These are phyloP conservation scores for Sphaeridia pumilis DNA, from an alignment of 2,888 invertebrate species.

Conservation along the genomic window DNA sequence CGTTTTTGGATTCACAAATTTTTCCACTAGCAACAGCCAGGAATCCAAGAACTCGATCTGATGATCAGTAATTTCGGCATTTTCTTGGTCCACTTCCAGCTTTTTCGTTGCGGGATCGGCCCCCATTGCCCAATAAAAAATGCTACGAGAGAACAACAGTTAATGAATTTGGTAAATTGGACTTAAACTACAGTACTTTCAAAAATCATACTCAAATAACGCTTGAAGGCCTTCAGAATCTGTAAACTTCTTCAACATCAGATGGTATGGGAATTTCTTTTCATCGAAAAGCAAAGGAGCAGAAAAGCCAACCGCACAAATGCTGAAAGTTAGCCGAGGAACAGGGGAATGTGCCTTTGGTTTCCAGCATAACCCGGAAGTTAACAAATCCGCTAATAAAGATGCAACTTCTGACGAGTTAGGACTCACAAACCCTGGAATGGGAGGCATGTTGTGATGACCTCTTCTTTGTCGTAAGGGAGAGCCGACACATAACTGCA, in stretches of 20 bases:
- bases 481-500: slow-evolving; percentile 64
- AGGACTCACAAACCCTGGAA: slow-evolving; percentile 51
- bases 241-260: slow-evolving; percentile 71
- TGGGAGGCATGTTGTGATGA: slow-evolving; percentile 55
- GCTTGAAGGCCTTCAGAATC: slow-evolving; percentile 58
- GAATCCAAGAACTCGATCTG: slow-evolving; percentile 62
- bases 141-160: slow-evolving; percentile 21
- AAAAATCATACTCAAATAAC: slow-evolving; percentile 49
- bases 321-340: slow-evolving; percentile 65
- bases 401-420: slow-evolving; percentile 61
- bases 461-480: slow-evolving; percentile 60
- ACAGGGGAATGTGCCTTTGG: slow-evolving; percentile 57
- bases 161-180: too few relatives aligned
- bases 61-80: slow-evolving; percentile 28
- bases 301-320: slow-evolving; percentile 72
- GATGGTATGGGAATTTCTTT: slow-evolving; percentile 67
- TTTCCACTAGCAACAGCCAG: slow-evolving; percentile 68
- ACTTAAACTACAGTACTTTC: background rate
- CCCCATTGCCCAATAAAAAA: slow-evolving; percentile 34
- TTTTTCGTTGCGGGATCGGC: slow-evolving; percentile 8
- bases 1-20: slow-evolving; percentile 70
- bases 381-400: slow-evolving; percentile 58
- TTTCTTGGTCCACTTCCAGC: too few relatives aligned
- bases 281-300: slow-evolving; percentile 77
- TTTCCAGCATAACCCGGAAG: slow-evolving; percentile 59